phyloP scores from a whole-genome alignment of 2,888 invertebrate genomes.

The Lysandra bellargus region DNA sequence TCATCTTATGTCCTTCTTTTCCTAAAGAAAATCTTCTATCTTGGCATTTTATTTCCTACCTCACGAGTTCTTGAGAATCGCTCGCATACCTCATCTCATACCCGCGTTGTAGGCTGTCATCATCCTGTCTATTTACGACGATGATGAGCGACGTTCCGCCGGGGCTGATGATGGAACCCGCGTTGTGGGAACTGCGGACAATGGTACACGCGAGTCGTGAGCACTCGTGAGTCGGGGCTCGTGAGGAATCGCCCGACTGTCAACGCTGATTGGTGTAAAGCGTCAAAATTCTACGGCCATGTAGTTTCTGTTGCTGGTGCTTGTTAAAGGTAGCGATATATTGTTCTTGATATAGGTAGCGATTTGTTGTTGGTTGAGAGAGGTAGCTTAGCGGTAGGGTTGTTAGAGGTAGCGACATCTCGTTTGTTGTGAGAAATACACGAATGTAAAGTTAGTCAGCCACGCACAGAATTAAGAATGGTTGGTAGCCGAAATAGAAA shows the following conservation, averaged over 20 bases:
- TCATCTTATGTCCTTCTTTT: too few relatives aligned
- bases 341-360: too few relatives aligned
- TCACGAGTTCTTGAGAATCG: neutral
- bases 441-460: too few relatives aligned
- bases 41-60: too few relatives aligned
- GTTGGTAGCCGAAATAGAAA: too few relatives aligned
- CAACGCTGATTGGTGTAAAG: neutral
- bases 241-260: neutral
- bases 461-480: too few relatives aligned
- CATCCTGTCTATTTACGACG: slow-evolving; percentile 9
- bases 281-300: neutral
- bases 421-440: too few relatives aligned
- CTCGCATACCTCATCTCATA: neutral
- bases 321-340: too few relatives aligned
- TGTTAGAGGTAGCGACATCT: too few relatives aligned
- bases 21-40: neutral
- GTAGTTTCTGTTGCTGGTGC: neutral
- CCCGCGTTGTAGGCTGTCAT: slow-evolving; percentile 2
- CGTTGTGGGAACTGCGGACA: slow-evolving; percentile 41
- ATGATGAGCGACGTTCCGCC: neutral
- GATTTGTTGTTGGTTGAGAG: neutral
- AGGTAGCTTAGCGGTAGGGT: too few relatives aligned
- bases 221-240: slow-evolving; percentile 29
- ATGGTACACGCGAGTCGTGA: slow-evolving; percentile 44
- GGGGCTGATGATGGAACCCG: neutral